Evolutionary conservation across 2,113 vertebrate genomes (phyloP), one percentile per base, ranked within the genome.

Genomic region (Osmerus mordax): DNA sequence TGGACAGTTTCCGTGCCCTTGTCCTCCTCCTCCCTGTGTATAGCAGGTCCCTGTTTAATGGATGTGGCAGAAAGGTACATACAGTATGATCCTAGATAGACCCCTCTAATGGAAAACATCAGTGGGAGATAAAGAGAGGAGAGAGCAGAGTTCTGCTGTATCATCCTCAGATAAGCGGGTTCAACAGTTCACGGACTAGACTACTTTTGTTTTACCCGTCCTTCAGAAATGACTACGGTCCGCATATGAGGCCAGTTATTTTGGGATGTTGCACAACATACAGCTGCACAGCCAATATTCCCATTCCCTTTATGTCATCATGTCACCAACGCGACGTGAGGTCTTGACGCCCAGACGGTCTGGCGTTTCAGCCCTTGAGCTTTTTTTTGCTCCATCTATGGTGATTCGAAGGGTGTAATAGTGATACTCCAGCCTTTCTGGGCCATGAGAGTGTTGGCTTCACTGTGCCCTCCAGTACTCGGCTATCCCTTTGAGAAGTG

Each of bases 351-450:
- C 62, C 62, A 23, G 58, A 74, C 70, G 69, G 65, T 72, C 80
- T 56, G 67, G 1, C 11, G 13, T 59, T 69, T 58, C 12, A 28
- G 76, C 76, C 70, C 21, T 65, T 9, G 77, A 59, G 71, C 47
- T 15, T 3, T 63, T 29, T 32, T 69, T 60, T 52, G 61, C 18
- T 77, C 66, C 28, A 28, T 70, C 75, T 62, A 71, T 77, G 9
- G 29, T 67, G 78, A 82, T 81, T 81, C 72, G 70, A 82, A 77
- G 74, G 71, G 64, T 75, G 68, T 78, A 84, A 87, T 87, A 84
- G 86, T 78, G 77, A 76, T 65, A 64, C n/a, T 53, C 62, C 63
- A 65, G 79, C 29, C 79, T 87, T 82, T 87, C 84, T 69, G 1
- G 3, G 13, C 18, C 12, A 12, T 15, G 52, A 3, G 52, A 36